Conservation (phyloP, 1,140 invertebrate species). For the Lordiphosa mommai region DNA sequence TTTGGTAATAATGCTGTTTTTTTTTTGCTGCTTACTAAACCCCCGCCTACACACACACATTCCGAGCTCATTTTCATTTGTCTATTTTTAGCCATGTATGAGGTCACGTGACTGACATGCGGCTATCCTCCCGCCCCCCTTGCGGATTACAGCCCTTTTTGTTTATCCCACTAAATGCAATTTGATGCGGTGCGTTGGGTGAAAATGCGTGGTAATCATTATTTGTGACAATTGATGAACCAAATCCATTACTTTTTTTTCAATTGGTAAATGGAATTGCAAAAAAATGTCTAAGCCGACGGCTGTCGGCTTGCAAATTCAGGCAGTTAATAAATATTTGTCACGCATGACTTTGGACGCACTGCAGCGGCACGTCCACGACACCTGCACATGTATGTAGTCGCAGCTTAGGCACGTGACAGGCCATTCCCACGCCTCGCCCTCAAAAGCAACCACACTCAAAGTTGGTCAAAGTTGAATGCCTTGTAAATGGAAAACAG, state of each 20-base stretch:
- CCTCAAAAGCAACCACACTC: constrained; percentile 4
- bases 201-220: constrained; percentile 76
- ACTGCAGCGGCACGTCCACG: constrained; percentile 40
- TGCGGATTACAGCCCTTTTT: constrained; percentile 59
- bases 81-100: constrained; percentile 50
- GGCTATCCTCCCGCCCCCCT: background rate
- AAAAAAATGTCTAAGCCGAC: constrained; percentile 29
- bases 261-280: constrained; percentile 24
- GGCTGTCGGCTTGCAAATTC: constrained; percentile 9
- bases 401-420: constrained; percentile 63
- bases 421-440: constrained; percentile 59
- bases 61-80: constrained; percentile 3
- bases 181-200: constrained; percentile 45
- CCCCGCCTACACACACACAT: constrained; percentile 2
- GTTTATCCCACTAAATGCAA: constrained; percentile 78
- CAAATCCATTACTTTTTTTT: constrained; percentile 57
- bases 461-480: constrained; percentile 62
- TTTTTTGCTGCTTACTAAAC: background rate
- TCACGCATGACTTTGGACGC: constrained; percentile 53
- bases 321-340: constrained; percentile 73
- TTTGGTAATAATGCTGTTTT: constrained; percentile 70
- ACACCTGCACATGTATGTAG: constrained; percentile 48
- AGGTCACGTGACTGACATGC: constrained; percentile 64
- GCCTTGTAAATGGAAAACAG: constrained; percentile 37
- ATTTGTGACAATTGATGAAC: constrained; percentile 72